Evolutionary conservation across 2,888 invertebrate species (phyloP), one percentile per base, ranked within the genome.

Genomic region (Zaprionus lineosus): DNA sequence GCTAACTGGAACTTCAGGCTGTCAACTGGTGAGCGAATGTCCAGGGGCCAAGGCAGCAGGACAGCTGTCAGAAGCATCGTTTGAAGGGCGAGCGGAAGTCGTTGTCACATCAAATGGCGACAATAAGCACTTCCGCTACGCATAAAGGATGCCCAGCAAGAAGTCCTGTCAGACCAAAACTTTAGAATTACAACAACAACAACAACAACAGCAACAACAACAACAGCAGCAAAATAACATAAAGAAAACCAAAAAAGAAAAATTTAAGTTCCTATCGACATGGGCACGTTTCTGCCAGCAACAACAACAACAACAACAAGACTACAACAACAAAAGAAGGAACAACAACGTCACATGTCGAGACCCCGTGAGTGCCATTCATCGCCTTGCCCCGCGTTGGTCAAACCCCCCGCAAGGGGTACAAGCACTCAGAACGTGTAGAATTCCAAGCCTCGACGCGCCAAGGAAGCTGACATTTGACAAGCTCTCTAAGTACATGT

Each of bases 61-160:
- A 24, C 39, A 24, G 18, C 39, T 36, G 9, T 5, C 24, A 29
- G 24, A 19, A 2, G n/a, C n/a, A 5, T 24, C n/a, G 24, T 6
- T 24, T 8, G 36, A 12, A 3, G 2, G 21, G 24, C 47, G 43
- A 56, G 37, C 73, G 86, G 79, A 81, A 81, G 86, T 85, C 77
- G 77, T 86, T 85, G 81, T 69, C 82, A 76, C 79, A 73, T 86
- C 86, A 84, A 72, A 86, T 81, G 86, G 77, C 72, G 81, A 85
- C 79, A 81, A 85, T 66, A 66, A 83, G 73, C 82, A 76, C 84
- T 79, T 81, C 79, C 79, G 74, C 50, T 41, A 48, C 28, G 47
- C 51, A 61, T 50, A 64, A 72, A 64, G 81, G 77, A 73, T 61
- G 78, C n/a, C 19, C 37, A 16, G 24, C 8, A 9, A 33, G 14